These are phyloP conservation scores for Alcedo quadribrachys DNA, from an alignment of 2,797 vertebrate species.

Conservation along the genomic window DNA sequence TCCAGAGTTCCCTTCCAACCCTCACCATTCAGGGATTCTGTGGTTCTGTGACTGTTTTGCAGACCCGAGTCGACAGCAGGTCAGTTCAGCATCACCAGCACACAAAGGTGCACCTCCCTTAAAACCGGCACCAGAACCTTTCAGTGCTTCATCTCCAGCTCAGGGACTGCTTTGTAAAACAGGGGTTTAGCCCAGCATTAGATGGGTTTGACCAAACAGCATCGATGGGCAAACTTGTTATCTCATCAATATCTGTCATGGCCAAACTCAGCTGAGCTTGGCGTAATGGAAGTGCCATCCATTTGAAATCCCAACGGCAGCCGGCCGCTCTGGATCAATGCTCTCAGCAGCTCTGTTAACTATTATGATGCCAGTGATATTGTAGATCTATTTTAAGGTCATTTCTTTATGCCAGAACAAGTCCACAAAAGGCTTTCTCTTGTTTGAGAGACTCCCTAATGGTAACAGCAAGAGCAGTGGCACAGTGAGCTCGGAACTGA, in stretches of 20 bases:
- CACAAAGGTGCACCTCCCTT: background rate
- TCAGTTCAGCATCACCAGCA: background rate
- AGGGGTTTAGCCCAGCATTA: background rate
- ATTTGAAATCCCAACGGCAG: slow-evolving; percentile 49
- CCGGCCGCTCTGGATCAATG: slow-evolving; percentile 33
- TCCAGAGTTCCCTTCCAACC: background rate
- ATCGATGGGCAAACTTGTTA: slow-evolving; percentile 28
- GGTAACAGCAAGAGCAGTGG: background rate
- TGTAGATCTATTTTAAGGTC: background rate
- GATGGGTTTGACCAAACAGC: background rate
- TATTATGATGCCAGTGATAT: background rate
- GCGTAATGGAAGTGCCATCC: background rate
- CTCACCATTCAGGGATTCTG: background rate
- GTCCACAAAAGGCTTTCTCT: background rate
- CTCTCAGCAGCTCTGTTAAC: slow-evolving; percentile 23
- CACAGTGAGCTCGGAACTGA: rapidly evolving
- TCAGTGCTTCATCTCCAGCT: background rate
- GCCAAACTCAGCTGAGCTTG: background rate
- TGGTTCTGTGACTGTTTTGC: background rate
- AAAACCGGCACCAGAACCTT: background rate
- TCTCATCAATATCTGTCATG: slow-evolving; percentile 34
- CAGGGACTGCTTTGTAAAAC: background rate
- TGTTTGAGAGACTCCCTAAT: background rate
- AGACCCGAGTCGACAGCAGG: rapidly evolving
- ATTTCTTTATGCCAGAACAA: background rate